Evolutionary conservation across 2,797 vertebrate species (phyloP).

Genomic region (Cyclura pinguis): DNA sequence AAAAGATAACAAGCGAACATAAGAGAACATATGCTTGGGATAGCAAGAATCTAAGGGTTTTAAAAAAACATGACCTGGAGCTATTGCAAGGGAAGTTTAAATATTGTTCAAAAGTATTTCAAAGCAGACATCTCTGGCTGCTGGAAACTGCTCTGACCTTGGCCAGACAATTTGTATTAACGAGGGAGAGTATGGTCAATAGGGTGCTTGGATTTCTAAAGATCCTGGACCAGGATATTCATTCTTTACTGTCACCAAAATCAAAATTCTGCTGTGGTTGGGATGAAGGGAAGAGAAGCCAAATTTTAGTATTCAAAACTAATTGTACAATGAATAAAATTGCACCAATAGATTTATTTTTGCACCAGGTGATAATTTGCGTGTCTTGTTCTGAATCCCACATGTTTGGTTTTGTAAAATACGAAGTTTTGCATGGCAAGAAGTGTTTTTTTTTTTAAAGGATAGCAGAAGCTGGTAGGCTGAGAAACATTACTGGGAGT

Average conservation of each 20-base stretch:
- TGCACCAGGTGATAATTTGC: background rate
- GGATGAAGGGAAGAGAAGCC: background rate
- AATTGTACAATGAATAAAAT: background rate
- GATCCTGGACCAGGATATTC: background rate
- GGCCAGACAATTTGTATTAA: constrained; percentile 16
- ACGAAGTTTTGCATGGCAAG: background rate
- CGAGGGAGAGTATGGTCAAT: background rate
- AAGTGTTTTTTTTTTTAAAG: too few species aligned
- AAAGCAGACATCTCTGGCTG: background rate
- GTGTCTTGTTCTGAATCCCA: background rate
- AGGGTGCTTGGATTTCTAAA: background rate
- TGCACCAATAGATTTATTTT: background rate
- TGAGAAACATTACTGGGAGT: too few species aligned
- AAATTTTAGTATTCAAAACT: background rate
- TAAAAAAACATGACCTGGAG: constrained; percentile 52
- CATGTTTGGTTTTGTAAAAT: background rate
- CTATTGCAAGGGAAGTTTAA: constrained; percentile 28
- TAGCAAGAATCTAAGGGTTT: constrained; percentile 64
- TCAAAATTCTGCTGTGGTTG: background rate
- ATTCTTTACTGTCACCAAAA: background rate
- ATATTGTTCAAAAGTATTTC: constrained; percentile 23
- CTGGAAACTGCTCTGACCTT: background rate
- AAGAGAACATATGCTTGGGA: constrained; percentile 67
- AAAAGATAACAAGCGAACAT: constrained; percentile 74
- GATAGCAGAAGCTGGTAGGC: background rate